phyloP scores from a whole-genome alignment of 92 coral and sea anemone genomes.

The Porites cylindrica region DNA sequence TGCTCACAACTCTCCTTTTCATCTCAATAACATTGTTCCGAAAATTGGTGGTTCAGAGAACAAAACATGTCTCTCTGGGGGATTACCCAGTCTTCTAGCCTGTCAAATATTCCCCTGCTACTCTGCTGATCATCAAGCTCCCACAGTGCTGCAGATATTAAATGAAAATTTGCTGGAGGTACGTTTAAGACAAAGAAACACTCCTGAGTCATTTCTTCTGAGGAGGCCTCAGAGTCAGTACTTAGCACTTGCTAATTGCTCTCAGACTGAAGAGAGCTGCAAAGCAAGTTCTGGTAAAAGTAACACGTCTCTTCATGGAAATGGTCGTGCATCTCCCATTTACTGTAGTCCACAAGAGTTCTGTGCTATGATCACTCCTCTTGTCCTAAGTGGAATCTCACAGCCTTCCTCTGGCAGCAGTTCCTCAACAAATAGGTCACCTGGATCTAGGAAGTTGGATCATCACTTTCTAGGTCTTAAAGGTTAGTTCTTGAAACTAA shows the following conservation, averaged over 20 bases:
- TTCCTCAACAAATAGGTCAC: no score
- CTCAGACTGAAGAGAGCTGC: neutral
- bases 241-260: neutral
- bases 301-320: neutral
- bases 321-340: conserved; percentile 4
- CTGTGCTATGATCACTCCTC: neutral
- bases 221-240: conserved; percentile 7
- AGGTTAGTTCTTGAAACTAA: neutral
- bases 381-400: conserved; percentile 15
- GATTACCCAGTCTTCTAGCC: conserved; percentile 72
- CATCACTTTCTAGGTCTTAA: neutral
- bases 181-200: neutral
- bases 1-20: conserved; percentile 64
- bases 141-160: conserved; percentile 72
- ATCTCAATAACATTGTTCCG: conserved; percentile 50
- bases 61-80: neutral
- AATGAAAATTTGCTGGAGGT: conserved; percentile 54
- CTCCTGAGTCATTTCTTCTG: conserved; percentile 1
- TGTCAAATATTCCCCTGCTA: conserved; percentile 59
- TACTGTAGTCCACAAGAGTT: conserved; percentile 22
- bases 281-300: neutral
- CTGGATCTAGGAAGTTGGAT: neutral
- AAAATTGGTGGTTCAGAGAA: neutral
- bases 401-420: neutral
- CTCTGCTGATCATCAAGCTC: conserved; percentile 14